Evolutionary conservation across 2,797 vertebrate species (phyloP).

Genomic region (Perodicticus potto): DNA sequence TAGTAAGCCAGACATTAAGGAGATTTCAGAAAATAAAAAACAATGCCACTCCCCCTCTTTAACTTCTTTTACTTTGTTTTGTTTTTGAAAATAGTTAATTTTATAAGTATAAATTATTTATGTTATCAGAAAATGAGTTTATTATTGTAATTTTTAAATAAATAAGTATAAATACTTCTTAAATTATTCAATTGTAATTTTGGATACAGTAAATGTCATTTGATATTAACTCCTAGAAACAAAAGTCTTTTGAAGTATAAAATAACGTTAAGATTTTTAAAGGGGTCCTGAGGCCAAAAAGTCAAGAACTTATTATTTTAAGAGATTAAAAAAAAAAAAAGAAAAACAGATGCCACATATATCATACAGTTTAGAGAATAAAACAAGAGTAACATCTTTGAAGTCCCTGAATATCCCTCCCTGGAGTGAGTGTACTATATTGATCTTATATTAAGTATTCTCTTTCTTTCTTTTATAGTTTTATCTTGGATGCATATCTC

Average conservation of each 20-base stretch:
- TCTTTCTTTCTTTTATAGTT: conserved; percentile 19
- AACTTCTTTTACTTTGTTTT: background rate
- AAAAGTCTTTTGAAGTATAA: background rate
- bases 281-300: background rate
- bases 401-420: background rate
- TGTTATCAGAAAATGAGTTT: background rate
- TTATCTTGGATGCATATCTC: background rate
- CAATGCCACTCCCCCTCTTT: background rate
- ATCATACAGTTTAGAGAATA: background rate
- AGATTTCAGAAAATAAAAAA: conserved; percentile 19
- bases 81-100: background rate
- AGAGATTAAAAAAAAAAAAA: background rate
- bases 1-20: background rate
- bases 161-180: background rate
- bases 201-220: background rate
- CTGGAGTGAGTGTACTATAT: background rate
- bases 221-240: background rate
- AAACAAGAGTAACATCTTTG: background rate
- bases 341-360: background rate
- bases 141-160: background rate
- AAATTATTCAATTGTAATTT: background rate
- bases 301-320: background rate
- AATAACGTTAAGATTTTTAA: conserved; percentile 24
- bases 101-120: conserved; percentile 27
- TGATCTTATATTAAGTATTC: conserved; percentile 22